These are phyloP conservation scores for Lymantria monacha DNA, from an alignment of 2,888 invertebrate genomes.

Conservation along the genomic window DNA sequence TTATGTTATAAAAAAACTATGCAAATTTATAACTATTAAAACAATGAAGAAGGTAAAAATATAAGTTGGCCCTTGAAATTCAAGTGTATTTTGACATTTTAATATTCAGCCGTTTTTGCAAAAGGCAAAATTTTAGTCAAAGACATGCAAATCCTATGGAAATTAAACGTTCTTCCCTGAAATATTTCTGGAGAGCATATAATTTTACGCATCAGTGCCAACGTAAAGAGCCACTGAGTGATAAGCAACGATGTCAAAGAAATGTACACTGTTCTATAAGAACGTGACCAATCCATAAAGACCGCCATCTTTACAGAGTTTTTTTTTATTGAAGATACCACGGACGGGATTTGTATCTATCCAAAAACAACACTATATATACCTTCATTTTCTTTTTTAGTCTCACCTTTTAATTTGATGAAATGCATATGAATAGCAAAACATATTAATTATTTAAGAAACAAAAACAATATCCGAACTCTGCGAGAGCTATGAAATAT, in stretches of 20 bases:
- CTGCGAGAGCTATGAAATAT: too few species aligned
- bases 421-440: too few species aligned
- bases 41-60: background rate
- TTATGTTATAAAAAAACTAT: background rate
- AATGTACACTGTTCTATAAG: conserved; percentile 6
- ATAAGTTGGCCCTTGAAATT: background rate
- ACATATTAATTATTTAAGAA: too few species aligned
- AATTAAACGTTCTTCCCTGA: conserved; percentile 19
- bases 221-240: conserved; percentile 6
- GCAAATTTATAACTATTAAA: background rate
- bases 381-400: too few species aligned
- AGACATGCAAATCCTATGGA: conserved; percentile 17
- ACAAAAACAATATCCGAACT: too few species aligned
- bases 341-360: too few species aligned
- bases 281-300: too few species aligned
- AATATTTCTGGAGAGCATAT: conserved; percentile 23
- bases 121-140: background rate
- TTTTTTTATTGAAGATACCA: too few species aligned
- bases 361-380: too few species aligned
- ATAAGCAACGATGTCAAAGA: conserved; percentile 9
- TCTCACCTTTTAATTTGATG: too few species aligned
- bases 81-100: conserved; percentile 1
- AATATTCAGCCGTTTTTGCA: conserved; percentile 2
- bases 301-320: too few species aligned
- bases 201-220: conserved; percentile 14